phyloP scores from a whole-genome alignment of 2,113 vertebrate genomes.

The Larimichthys crocea region DNA sequence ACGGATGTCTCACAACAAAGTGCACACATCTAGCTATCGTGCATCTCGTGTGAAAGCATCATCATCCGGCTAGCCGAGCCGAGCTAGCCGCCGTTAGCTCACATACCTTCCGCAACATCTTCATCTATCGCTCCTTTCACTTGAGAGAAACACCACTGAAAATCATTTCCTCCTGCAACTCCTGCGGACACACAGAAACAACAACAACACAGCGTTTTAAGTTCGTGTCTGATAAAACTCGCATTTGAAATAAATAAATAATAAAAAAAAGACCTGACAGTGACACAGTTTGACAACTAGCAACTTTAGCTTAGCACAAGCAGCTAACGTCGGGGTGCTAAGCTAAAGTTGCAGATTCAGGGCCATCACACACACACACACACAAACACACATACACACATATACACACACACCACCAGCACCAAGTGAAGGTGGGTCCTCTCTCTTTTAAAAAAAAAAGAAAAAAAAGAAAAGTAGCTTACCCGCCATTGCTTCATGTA shows the following conservation, averaged over 20 bases:
- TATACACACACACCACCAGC: too few species aligned
- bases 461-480: conserved; percentile 68
- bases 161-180: conserved; percentile 84
- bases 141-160: conserved; percentile 85
- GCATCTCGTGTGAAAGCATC: conserved; percentile 35
- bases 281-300: conserved; percentile 80
- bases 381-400: too few species aligned
- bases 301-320: conserved; percentile 60
- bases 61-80: conserved; percentile 66
- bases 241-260: too few species aligned
- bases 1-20: neutral
- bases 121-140: conserved; percentile 84
- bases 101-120: conserved; percentile 85
- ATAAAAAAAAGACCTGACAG: conserved; percentile 54
- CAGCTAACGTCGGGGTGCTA: conserved; percentile 55
- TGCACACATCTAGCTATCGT: neutral
- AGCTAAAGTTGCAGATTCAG: conserved; percentile 75
- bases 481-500: conserved; percentile 86
- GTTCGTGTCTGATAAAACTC: neutral
- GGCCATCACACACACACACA: conserved; percentile 74
- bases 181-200: conserved; percentile 42
- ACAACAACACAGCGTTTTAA: conserved; percentile 49
- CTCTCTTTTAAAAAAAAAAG: conserved; percentile 29
- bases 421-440: conserved; percentile 70
- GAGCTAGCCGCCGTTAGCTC: conserved; percentile 70